These are phyloP conservation scores for Pseudochirops corinnae DNA, from an alignment of 2,797 vertebrate genomes.

Conservation along the genomic window DNA sequence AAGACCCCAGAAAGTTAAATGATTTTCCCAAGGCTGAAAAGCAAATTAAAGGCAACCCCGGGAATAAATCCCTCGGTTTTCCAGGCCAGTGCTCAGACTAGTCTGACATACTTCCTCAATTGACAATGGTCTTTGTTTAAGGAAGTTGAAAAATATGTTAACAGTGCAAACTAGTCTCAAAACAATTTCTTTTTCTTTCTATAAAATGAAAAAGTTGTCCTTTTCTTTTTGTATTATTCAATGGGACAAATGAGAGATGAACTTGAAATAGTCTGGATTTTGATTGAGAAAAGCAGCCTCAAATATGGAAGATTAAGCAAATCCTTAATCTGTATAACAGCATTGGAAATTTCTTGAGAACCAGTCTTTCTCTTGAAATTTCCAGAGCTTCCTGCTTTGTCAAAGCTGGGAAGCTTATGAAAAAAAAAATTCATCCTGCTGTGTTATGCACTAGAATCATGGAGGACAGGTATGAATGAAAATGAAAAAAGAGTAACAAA, in stretches of 20 bases:
- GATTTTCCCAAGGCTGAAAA: conserved; percentile 39
- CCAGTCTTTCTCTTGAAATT: conserved; percentile 39
- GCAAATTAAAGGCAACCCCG: conserved; percentile 44
- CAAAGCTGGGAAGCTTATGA: conserved; percentile 63
- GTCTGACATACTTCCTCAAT: conserved; percentile 29
- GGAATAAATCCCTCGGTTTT: conserved; percentile 46
- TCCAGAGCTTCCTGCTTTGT: conserved; percentile 58
- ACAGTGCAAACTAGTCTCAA: conserved; percentile 46
- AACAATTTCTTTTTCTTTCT: conserved; percentile 26
- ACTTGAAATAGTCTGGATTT: conserved; percentile 39
- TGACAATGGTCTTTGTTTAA: conserved; percentile 50
- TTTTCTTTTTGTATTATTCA: conserved; percentile 42
- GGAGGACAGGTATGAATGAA: conserved; percentile 78
- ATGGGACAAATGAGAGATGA: conserved; percentile 41
- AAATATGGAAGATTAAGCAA: conserved; percentile 19
- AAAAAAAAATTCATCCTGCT: conserved; percentile 49
- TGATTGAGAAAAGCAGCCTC: conserved; percentile 44
- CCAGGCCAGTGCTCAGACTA: conserved; percentile 47
- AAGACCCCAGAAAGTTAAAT: conserved; percentile 35
- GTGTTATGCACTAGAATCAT: conserved; percentile 73
- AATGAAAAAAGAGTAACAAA: conserved; percentile 77
- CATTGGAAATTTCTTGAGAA: conserved; percentile 59
- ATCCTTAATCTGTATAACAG: conserved; percentile 39
- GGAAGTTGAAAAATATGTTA: conserved; percentile 50
- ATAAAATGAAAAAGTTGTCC: conserved; percentile 35